phyloP scores from a whole-genome alignment of 2,113 vertebrate species.

The Pollimyrus isidori region DNA sequence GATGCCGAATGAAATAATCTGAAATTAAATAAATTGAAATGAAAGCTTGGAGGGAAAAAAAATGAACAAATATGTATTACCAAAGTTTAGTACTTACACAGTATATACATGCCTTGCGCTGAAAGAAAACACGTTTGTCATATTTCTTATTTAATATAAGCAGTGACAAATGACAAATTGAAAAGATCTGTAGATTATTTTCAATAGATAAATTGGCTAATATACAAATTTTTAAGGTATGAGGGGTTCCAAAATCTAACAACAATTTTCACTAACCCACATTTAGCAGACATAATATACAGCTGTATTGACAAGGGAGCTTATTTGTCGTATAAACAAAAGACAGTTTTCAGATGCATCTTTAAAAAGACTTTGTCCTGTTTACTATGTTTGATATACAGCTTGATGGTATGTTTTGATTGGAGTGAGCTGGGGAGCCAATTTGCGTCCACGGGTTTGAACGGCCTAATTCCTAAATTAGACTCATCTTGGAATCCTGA shows the following conservation, averaged over 20 bases:
- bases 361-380: constrained; percentile 37
- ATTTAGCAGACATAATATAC: constrained; percentile 70
- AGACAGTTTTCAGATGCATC: constrained; percentile 39
- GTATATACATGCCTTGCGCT: constrained; percentile 63
- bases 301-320: constrained; percentile 53
- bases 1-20: constrained; percentile 33
- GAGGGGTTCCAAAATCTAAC: constrained; percentile 58
- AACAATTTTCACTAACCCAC: constrained; percentile 69
- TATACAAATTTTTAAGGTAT: constrained; percentile 66
- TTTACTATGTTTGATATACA: constrained; percentile 25
- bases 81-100: constrained; percentile 59
- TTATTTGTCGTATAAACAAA: constrained; percentile 40
- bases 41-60: constrained; percentile 40
- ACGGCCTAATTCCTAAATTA: constrained; percentile 23
- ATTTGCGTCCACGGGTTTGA: constrained; percentile 26
- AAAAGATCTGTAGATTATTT: constrained; percentile 31
- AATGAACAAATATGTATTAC: constrained; percentile 51
- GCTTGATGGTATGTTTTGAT: constrained; percentile 16
- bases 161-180: constrained; percentile 36
- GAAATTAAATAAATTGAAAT: constrained; percentile 49
- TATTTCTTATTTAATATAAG: constrained; percentile 38
- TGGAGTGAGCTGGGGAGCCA: constrained; percentile 35
- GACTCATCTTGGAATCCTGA: constrained; percentile 59
- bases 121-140: constrained; percentile 46
- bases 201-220: constrained; percentile 57